Conservation (phyloP, 2,888 invertebrate genomes). For the Hemaris fuciformis region DNA sequence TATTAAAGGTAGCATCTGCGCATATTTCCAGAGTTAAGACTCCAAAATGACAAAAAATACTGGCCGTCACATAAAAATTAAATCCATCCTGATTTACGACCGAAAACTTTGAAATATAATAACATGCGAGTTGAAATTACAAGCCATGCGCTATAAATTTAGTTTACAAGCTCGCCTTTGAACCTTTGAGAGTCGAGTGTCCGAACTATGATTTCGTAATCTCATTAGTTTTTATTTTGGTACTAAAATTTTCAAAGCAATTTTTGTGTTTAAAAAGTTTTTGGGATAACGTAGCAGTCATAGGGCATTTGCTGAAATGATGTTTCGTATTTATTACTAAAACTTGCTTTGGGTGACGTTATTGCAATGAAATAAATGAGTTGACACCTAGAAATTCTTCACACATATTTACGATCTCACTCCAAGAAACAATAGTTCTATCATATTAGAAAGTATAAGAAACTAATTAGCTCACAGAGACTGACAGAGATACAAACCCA, state of each 20-base stretch:
- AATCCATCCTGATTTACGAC: slow-evolving; percentile 68
- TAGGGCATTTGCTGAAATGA: not conserved
- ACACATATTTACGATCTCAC: no score
- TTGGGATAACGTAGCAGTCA: no score
- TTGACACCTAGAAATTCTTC: no score
- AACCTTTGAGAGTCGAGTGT: slow-evolving; percentile 38
- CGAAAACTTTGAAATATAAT: slow-evolving; percentile 75
- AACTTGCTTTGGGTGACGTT: no score
- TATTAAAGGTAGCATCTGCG: not conserved
- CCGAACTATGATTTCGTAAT: slow-evolving; percentile 51
- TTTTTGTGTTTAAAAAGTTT: slow-evolving; percentile 18
- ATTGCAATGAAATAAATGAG: no score
- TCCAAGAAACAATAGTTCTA: no score
- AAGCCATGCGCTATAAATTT: slow-evolving; percentile 63
- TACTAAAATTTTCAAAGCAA: slow-evolving; percentile 26
- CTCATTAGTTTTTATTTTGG: slow-evolving; percentile 25
- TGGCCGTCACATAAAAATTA: slow-evolving; percentile 70
- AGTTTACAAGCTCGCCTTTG: slow-evolving; percentile 45
- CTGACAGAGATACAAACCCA: no score
- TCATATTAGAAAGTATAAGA: no score
- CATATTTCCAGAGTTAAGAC: not conserved
- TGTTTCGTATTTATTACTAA: no score
- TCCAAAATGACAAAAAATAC: slow-evolving; percentile 34
- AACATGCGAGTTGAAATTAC: slow-evolving; percentile 68
- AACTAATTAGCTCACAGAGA: no score